Percentiles rank a stretch among this genome's conserved stretches.
phyloP scores from a whole-genome alignment of 2,797 vertebrate species.

The Danio aesculapii region DNA sequence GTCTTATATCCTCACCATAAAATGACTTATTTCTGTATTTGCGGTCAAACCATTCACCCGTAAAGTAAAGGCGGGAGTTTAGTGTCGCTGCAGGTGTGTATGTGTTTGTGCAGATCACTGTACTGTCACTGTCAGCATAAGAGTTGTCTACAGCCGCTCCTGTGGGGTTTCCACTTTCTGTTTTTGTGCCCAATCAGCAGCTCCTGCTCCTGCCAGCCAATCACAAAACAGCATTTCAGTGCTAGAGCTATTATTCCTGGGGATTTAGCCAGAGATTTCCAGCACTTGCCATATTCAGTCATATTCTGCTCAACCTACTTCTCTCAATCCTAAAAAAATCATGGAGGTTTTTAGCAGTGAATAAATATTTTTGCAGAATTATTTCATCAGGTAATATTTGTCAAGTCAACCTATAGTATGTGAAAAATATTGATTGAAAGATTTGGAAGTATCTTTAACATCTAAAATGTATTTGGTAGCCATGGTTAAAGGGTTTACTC shows the following conservation, averaged over 20 bases:
- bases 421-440: background rate
- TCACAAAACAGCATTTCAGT: constrained; percentile 13
- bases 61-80: background rate
- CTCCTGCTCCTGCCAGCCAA: constrained; percentile 41
- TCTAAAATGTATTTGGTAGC: too few species aligned
- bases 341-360: background rate
- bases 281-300: constrained; percentile 29
- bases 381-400: background rate
- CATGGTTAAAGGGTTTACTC: too few species aligned
- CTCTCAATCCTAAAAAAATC: background rate
- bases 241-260: constrained; percentile 28
- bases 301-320: background rate
- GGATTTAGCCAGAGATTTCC: constrained; percentile 47
- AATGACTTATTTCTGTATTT: background rate
- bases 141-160: constrained; percentile 7
- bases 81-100: constrained; percentile 1
- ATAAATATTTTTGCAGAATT: background rate
- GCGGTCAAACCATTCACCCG: background rate
- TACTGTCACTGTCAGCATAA: constrained; percentile 25
- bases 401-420: too few species aligned
- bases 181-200: constrained; percentile 63
- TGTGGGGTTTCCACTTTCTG: constrained; percentile 38
- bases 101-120: constrained; percentile 17
- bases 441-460: background rate
- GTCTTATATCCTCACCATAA: background rate